Conservation (phyloP, 2,797 vertebrate species). For the Neoniphon sammara region DNA sequence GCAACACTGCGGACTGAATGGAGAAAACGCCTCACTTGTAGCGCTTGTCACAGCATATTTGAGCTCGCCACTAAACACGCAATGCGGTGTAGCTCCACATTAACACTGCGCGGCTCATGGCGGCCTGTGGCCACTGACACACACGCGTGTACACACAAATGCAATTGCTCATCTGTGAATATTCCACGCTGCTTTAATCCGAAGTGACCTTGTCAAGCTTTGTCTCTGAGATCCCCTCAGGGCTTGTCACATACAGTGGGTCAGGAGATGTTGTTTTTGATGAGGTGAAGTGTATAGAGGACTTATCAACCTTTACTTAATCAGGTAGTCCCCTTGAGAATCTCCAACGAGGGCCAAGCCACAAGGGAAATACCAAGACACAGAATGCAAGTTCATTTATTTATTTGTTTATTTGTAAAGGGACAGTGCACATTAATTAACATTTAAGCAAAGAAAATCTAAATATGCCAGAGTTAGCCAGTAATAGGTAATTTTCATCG, state of each 20-base stretch:
- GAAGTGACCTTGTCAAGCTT: constrained; percentile 5
- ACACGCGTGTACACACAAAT: background rate
- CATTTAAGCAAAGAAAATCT: too few species aligned
- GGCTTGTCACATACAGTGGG: background rate
- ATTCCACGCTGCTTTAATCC: constrained; percentile 8
- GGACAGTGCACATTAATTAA: too few species aligned
- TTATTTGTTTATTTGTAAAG: too few species aligned
- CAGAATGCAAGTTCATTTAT: too few species aligned
- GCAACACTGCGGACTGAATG: constrained; percentile 7
- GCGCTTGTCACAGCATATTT: constrained; percentile 37
- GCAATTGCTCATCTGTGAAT: constrained; percentile 19
- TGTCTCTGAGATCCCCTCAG: background rate
- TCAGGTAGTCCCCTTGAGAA: background rate
- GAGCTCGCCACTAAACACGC: constrained; percentile 12
- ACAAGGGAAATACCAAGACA: too few species aligned
- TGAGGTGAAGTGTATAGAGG: constrained; percentile 7
- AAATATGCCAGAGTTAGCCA: too few species aligned
- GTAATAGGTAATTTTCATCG: too few species aligned
- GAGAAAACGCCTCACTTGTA: constrained; percentile 1
- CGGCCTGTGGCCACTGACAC: constrained; percentile 4
- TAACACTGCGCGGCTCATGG: constrained; percentile 1
- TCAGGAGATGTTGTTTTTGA: constrained; percentile 4
- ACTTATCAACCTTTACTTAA: constrained; percentile 29
- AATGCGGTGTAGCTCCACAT: constrained; percentile 6
- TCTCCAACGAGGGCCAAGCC: background rate